These are phyloP conservation scores for Drosophila parthenogenetica DNA, from an alignment of 2,888 invertebrate genomes.

Conservation along the genomic window DNA sequence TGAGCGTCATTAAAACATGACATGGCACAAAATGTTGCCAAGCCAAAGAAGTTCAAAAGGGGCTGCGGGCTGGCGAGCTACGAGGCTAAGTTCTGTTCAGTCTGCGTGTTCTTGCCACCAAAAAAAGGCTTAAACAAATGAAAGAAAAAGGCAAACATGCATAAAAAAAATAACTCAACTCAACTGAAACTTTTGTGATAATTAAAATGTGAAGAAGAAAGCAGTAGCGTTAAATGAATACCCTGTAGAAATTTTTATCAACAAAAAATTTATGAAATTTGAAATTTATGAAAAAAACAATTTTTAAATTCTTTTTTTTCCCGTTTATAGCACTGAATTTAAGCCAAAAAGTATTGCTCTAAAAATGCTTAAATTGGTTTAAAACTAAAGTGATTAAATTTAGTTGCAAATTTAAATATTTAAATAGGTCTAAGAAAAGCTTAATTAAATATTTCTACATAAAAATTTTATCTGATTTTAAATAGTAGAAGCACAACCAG, in stretches of 20 bases:
- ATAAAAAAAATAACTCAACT: constrained; percentile 45
- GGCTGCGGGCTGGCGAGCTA: neutral
- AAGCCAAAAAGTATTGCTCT: too few relatives aligned
- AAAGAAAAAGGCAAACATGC: constrained; percentile 41
- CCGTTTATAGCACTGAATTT: too few relatives aligned
- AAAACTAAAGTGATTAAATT: too few relatives aligned
- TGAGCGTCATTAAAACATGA: constrained; percentile 74
- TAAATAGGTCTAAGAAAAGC: too few relatives aligned
- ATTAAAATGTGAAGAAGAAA: constrained; percentile 60
- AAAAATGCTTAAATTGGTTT: too few relatives aligned
- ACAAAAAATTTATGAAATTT: too few relatives aligned
- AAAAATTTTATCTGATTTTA: too few relatives aligned
- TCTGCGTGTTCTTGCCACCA: constrained; percentile 44
- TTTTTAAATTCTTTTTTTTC: too few relatives aligned
- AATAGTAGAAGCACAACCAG: too few relatives aligned
- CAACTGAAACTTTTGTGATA: constrained; percentile 65
- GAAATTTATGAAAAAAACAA: too few relatives aligned
- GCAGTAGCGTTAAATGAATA: neutral
- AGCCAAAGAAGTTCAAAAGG: neutral
- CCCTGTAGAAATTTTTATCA: neutral
- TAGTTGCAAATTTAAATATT: too few relatives aligned
- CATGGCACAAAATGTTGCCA: constrained; percentile 63
- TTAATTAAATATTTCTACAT: too few relatives aligned
- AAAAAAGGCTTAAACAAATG: constrained; percentile 59
- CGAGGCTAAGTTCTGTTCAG: constrained; percentile 38